phyloP scores from a whole-genome alignment of 2,113 vertebrate species.

The Pangasianodon gigas region DNA sequence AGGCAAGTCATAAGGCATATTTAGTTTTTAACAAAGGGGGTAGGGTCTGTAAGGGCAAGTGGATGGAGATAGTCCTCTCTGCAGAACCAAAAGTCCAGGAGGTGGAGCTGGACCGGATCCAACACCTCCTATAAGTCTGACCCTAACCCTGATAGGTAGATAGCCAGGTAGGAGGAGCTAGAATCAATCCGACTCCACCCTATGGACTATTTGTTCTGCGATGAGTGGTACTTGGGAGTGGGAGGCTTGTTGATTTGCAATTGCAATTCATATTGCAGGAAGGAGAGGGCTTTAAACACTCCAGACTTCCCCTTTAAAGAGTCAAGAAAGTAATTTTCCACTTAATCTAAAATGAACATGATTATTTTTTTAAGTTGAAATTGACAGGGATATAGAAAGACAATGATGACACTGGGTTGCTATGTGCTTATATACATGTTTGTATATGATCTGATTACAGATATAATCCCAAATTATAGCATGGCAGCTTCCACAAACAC shows the following conservation, averaged over 20 bases:
- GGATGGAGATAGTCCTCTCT: not conserved
- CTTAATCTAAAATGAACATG: not conserved
- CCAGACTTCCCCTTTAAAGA: not conserved
- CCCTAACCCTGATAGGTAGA: not conserved
- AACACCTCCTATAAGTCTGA: not conserved
- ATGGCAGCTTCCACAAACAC: not conserved
- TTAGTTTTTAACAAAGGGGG: not conserved
- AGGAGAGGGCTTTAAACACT: not conserved
- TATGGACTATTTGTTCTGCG: not conserved
- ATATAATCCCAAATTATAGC: conserved; percentile 34
- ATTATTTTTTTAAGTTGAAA: not conserved
- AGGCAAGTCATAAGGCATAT: no score
- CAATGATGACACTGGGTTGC: not conserved
- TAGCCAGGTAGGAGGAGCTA: not conserved
- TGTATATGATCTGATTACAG: not conserved
- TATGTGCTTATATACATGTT: not conserved
- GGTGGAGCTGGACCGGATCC: not conserved
- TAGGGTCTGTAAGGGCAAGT: not conserved
- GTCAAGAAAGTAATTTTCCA: not conserved
- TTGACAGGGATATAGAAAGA: not conserved
- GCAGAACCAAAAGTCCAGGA: not conserved
- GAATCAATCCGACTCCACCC: not conserved
- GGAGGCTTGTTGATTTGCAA: not conserved
- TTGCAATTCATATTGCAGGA: not conserved
- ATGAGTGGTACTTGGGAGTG: not conserved